Conservation (phyloP, 1,140 invertebrate genomes). For the Drosophila arizonae region DNA sequence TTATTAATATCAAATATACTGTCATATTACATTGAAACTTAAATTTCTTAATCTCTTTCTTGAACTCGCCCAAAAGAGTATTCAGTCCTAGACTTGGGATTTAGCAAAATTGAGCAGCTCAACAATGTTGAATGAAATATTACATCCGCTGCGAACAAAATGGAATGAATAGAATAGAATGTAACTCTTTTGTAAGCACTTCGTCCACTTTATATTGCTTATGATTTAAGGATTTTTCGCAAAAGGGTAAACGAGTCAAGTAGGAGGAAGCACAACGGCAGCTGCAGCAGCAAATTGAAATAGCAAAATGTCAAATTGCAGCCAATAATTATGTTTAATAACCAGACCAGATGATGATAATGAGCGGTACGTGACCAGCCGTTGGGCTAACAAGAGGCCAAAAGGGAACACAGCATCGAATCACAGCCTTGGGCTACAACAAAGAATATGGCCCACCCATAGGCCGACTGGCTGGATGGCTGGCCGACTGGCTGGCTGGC, state of each 20-base stretch:
- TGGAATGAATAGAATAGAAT: background rate
- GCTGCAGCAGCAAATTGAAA: constrained; percentile 27
- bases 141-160: background rate
- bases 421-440: constrained; percentile 26
- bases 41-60: no score
- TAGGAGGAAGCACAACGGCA: background rate
- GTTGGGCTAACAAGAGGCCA: no score
- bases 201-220: background rate
- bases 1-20: no score
- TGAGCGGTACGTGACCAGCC: constrained; percentile 34
- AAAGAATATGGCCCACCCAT: constrained; percentile 13
- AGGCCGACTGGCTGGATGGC: background rate
- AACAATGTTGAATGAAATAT: background rate
- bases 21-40: no score
- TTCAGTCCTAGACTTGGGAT: background rate
- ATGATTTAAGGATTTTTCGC: background rate
- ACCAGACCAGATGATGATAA: constrained; percentile 26
- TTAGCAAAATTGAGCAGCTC: background rate
- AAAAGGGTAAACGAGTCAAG: background rate
- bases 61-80: no score
- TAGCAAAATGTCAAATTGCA: constrained; percentile 35
- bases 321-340: constrained; percentile 46
- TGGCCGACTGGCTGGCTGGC: background rate
- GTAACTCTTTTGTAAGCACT: background rate
- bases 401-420: background rate